These are phyloP conservation scores for Amphiduros pacificus DNA, from an alignment of 2,888 invertebrate species.

Conservation along the genomic window DNA sequence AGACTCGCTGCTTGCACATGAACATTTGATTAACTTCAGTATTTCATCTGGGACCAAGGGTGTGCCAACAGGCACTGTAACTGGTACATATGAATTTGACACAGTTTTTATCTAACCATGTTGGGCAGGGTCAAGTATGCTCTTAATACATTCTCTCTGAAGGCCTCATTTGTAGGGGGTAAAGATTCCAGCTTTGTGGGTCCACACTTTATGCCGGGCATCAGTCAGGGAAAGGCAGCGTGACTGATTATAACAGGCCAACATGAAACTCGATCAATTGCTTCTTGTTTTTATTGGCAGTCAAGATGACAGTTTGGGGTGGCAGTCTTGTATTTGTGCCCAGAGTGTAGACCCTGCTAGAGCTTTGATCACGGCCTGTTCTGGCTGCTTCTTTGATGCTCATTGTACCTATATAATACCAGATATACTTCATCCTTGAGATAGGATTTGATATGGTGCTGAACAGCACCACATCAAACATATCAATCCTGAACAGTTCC, in stretches of 20 bases:
- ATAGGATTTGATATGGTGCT: no score
- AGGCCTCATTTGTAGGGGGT: not conserved
- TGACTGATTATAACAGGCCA: not conserved
- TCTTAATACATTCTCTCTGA: not conserved
- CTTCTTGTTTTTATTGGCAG: not conserved
- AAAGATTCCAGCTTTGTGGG: not conserved
- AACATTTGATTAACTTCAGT: conserved; percentile 3
- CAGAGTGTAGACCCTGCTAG: no score
- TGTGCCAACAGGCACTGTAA: not conserved
- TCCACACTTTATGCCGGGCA: not conserved
- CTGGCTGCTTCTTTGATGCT: not conserved
- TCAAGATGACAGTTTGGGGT: no score
- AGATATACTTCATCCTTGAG: no score
- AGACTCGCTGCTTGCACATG: not conserved
- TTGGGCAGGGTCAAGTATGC: not conserved
- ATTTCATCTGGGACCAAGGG: not conserved
- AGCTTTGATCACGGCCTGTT: no score
- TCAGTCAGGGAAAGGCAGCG: not conserved
- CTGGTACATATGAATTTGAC: not conserved
- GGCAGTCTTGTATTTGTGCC: no score
- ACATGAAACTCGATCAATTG: not conserved
- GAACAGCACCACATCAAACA: no score
- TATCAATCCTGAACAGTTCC: conserved; percentile 17
- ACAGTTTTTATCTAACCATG: not conserved
- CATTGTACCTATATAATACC: no score